Evolutionary conservation across 2,888 invertebrate genomes (phyloP).

Genomic region (Trichopoda pennipes): DNA sequence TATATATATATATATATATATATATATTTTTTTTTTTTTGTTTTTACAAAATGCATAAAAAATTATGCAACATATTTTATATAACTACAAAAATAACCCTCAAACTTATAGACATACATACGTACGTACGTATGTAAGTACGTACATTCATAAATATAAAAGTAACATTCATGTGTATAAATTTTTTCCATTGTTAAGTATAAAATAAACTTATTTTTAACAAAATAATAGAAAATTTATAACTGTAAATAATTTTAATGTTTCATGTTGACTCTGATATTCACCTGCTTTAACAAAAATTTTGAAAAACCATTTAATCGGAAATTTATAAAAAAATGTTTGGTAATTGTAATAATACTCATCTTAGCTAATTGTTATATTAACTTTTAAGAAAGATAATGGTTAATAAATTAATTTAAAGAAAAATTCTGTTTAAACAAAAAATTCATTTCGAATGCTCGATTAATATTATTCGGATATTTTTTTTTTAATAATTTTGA

Average conservation of each 20-base stretch:
- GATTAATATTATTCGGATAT: too few relatives aligned
- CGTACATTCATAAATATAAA: background rate
- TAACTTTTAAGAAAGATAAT: too few relatives aligned
- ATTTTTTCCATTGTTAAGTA: background rate
- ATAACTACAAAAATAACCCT: background rate
- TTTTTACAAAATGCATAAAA: conserved; percentile 4
- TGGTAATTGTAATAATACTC: too few relatives aligned
- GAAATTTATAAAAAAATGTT: too few relatives aligned
- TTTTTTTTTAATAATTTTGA: too few relatives aligned
- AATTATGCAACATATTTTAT: conserved; percentile 28
- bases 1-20: too few relatives aligned
- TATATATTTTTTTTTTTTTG: background rate
- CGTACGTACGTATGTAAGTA: background rate
- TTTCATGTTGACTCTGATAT: background rate
- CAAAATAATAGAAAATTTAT: conserved; percentile 20
- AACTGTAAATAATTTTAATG: background rate
- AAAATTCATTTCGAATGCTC: too few relatives aligned
- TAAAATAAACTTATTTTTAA: conserved; percentile 6
- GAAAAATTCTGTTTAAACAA: too few relatives aligned
- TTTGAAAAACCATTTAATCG: too few relatives aligned
- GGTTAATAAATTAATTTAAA: too few relatives aligned
- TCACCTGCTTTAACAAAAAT: too few relatives aligned
- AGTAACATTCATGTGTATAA: background rate
- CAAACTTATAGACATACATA: background rate
- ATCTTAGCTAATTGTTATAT: too few relatives aligned